Evolutionary conservation across 2,113 vertebrate genomes (phyloP).

Genomic region (Rhizomys pruinosus): DNA sequence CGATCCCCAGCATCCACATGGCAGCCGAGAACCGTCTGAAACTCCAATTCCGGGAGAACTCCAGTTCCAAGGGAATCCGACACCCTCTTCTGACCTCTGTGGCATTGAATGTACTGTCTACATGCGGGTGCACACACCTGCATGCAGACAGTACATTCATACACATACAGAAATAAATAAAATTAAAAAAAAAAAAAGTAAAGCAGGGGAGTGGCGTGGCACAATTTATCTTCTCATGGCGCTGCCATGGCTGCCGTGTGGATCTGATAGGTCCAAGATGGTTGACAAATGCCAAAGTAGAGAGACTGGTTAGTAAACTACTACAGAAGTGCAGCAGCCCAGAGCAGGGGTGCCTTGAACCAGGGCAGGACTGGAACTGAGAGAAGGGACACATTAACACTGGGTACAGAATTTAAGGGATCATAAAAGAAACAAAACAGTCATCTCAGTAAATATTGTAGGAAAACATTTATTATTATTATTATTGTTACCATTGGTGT

Average conservation of each 20-base stretch:
- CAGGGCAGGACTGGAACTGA: not conserved
- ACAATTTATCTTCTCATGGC: constrained; percentile 25
- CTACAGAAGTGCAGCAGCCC: not conserved
- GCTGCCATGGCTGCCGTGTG: not conserved
- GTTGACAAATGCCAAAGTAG: not conserved
- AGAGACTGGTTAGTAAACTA: not conserved
- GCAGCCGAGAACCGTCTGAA: too few relatives aligned
- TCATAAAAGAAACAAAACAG: not conserved
- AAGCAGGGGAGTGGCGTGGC: not conserved
- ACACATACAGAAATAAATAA: too few relatives aligned
- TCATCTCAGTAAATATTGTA: not conserved
- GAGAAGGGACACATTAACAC: not conserved
- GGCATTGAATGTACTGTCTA: too few relatives aligned
- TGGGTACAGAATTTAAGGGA: constrained; percentile 30
- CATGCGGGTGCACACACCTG: too few relatives aligned
- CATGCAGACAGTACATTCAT: too few relatives aligned
- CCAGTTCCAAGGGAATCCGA: too few relatives aligned
- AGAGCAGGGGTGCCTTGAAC: not conserved
- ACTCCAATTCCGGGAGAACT: too few relatives aligned
- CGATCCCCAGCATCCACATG: too few relatives aligned
- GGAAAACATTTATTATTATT: not conserved
- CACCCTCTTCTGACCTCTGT: too few relatives aligned
- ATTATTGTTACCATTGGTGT: not conserved
- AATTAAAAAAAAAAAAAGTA: too few relatives aligned
- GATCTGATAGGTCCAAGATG: not conserved